Evolutionary conservation across 2,113 vertebrate genomes (phyloP).

Genomic region (Platysteira castanea): DNA sequence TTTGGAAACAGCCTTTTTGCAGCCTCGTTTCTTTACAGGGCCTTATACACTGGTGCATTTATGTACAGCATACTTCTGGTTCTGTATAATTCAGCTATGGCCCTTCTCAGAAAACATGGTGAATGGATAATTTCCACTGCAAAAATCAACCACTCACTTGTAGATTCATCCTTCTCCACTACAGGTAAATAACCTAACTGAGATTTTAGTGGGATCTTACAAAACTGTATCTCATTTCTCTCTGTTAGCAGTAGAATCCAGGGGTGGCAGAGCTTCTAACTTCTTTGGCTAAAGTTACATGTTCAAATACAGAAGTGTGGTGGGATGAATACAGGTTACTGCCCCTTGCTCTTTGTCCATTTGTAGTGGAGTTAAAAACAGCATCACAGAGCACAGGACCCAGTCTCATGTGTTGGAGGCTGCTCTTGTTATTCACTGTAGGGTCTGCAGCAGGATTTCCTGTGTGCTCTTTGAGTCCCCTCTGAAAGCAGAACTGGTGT

Average conservation of each 20-base stretch:
- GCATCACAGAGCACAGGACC: neutral
- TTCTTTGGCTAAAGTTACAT: neutral
- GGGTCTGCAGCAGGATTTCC: neutral
- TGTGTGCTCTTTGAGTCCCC: neutral
- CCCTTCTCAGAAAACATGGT: neutral
- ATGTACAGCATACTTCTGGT: neutral
- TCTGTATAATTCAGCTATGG: neutral
- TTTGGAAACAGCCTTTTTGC: neutral
- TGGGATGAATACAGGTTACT: neutral
- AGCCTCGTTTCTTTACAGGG: neutral
- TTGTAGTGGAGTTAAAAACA: neutral
- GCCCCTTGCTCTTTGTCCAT: neutral
- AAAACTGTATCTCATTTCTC: neutral
- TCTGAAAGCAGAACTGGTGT: slow-evolving; percentile 14
- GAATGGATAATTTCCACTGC: neutral
- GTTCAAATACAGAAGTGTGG: neutral
- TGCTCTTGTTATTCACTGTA: neutral
- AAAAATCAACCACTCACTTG: neutral
- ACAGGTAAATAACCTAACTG: neutral
- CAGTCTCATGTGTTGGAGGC: neutral
- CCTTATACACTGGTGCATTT: neutral
- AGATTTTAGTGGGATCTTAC: neutral
- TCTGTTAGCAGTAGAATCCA: neutral
- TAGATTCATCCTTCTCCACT: neutral
- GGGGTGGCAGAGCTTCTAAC: neutral